Evolutionary conservation across 23 tunicate species (phyloP), one percentile per base, ranked within the genome.

Genomic region (Styela clava): DNA sequence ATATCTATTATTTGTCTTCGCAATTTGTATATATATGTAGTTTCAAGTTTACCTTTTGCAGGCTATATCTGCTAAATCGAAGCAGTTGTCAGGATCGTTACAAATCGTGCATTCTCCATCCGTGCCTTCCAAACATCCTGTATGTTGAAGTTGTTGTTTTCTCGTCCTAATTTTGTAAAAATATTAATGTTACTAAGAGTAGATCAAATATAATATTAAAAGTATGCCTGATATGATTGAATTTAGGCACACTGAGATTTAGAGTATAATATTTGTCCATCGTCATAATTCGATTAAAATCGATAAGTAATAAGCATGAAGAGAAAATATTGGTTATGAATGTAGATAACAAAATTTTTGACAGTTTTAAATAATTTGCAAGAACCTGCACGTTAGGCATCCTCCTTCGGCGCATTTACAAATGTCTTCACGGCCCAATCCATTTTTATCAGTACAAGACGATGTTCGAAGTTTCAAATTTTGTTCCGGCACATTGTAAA

Each of bases 361-460:
- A n/a, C n/a, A n/a, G n/a, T n/a, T n/a, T n/a, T n/a, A n/a, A n/a
- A n/a, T n/a, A n/a, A n/a, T n/a, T n/a, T n/a, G n/a, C n/a, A n/a
- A n/a, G n/a, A 28, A 89, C 95, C 89, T 89, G 86, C 89, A 89
- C 23, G 61, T 76, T 2, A 82, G 37, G 44, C 95, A 89, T 2
- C 89, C 95, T 5, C 95, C 95, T 74, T 89, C 95, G 3, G 91
- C 91, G 62, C 91, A 87, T 64, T 74, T 74, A 32, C 91, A 87
- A 24, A 87, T 36, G 2, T 69, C 62, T 36, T 69, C 35, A 26
- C 7, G 2, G 3, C 77, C 77, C 23, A 19, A 23, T 76, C 64
- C 86, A n/a, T 74, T 35, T 9, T 52, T 78, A 32, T 73, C 74
- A 20, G 68, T 72, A 68, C 92, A 88, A 33, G 68, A 63, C 18